A percentile compares a stretch with the other conserved stretches of the same genome.
Evolutionary conservation across 2,888 invertebrate genomes (phyloP).

Genomic region (Rhorus exstirpatorius): DNA sequence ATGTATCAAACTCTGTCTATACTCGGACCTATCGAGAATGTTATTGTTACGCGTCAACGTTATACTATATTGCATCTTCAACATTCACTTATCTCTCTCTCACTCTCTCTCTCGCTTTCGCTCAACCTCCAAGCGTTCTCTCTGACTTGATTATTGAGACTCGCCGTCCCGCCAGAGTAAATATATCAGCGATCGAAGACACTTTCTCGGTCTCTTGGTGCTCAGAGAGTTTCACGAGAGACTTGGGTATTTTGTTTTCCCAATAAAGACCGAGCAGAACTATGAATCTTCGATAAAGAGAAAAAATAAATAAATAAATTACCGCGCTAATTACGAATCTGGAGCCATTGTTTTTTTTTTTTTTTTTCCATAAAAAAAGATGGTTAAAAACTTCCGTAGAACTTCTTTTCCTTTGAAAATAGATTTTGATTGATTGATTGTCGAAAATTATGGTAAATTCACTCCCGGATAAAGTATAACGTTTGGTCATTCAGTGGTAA

Average conservation of each 20-base stretch:
- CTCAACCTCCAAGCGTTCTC: background rate
- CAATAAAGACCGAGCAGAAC: too few species aligned
- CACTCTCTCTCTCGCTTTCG: conserved; percentile 3
- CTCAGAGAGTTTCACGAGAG: background rate
- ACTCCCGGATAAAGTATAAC: too few species aligned
- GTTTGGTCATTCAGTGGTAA: too few species aligned
- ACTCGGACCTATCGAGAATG: conserved; percentile 56
- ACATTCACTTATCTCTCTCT: conserved; percentile 52
- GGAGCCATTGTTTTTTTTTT: too few species aligned
- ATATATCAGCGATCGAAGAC: conserved; percentile 47
- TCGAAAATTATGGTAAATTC: too few species aligned
- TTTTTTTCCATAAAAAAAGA: too few species aligned
- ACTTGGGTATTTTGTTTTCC: background rate
- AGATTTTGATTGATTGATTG: too few species aligned
- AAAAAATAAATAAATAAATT: too few species aligned
- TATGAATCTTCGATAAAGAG: background rate
- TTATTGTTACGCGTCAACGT: conserved; percentile 69
- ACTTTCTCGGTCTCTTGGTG: background rate
- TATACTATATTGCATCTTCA: conserved; percentile 67
- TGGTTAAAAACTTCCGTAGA: too few species aligned
- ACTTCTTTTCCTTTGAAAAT: too few species aligned
- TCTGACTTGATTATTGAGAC: conserved; percentile 11
- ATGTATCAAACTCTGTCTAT: conserved; percentile 58
- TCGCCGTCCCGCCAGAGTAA: conserved; percentile 24
- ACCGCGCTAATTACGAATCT: too few species aligned